Conservation (phyloP, 2,797 vertebrate genomes). For the Furcifer pardalis region DNA sequence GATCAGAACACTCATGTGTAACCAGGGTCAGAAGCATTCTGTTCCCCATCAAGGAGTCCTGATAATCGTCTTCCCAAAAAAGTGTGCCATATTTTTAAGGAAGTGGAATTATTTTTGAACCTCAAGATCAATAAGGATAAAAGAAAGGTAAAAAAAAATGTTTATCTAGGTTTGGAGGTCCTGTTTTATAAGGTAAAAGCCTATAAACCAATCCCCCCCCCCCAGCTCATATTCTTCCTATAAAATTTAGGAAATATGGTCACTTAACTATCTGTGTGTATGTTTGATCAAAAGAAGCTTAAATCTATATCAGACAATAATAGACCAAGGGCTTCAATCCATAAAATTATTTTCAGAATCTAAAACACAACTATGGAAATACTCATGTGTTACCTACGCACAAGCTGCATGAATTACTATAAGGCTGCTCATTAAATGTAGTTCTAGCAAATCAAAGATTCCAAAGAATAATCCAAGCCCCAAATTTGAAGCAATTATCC, state of each 20-base stretch:
- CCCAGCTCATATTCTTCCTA: no score
- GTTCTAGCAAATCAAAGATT: background rate
- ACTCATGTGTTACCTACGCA: no score
- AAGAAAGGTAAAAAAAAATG: background rate
- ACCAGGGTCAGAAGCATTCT: background rate
- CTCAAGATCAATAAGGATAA: background rate
- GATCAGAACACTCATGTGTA: background rate
- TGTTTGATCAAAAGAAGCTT: background rate
- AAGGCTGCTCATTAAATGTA: background rate
- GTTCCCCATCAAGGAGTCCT: background rate
- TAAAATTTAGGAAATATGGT: background rate
- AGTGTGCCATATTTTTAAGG: background rate
- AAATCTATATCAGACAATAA: background rate
- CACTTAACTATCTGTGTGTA: background rate
- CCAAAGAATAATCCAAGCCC: background rate
- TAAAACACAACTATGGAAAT: background rate
- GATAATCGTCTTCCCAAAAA: background rate
- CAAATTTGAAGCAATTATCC: background rate
- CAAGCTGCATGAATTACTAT: background rate
- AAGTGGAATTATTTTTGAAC: background rate
- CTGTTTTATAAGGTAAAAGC: background rate
- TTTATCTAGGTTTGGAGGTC: background rate
- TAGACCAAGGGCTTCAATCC: background rate
- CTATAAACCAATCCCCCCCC: no score
- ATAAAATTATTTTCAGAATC: background rate